Evolutionary conservation across 30 jellyfish, hydroid and myxozoan species (phyloP).

Genomic region (Pseudorhiza aurosa): DNA sequence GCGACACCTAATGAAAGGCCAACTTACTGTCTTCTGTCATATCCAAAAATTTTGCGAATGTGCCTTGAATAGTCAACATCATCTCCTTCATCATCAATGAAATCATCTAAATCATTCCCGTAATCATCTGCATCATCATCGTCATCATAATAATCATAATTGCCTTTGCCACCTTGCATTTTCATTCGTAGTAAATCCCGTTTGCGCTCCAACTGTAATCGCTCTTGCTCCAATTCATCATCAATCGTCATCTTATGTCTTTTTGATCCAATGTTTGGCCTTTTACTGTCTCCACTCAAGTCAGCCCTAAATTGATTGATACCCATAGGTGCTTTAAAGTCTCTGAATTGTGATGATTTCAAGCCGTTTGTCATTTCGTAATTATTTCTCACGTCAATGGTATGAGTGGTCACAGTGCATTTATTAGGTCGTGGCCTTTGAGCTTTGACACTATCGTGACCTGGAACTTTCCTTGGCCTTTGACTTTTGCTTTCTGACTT

Average conservation of each 20-base stretch:
- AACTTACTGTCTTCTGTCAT: slow-evolving; percentile 82
- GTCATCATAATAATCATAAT: slow-evolving; percentile 52
- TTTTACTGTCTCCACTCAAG: not conserved
- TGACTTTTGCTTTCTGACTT: not conserved
- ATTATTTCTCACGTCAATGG: slow-evolving; percentile 21
- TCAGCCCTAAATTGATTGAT: not conserved
- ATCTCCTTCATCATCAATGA: slow-evolving; percentile 85
- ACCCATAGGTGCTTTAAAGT: not conserved
- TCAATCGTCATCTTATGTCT: slow-evolving; percentile 44
- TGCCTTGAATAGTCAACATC: slow-evolving; percentile 73
- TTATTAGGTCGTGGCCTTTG: not conserved
- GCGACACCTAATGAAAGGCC: too few relatives aligned
- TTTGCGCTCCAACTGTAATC: slow-evolving; percentile 68
- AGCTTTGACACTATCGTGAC: not conserved
- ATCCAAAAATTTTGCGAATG: slow-evolving; percentile 83
- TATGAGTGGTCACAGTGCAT: slow-evolving; percentile 22
- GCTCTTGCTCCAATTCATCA: slow-evolving; percentile 81
- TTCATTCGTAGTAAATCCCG: slow-evolving; percentile 67
- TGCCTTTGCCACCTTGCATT: slow-evolving; percentile 38
- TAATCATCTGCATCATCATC: slow-evolving; percentile 70
- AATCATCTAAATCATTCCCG: slow-evolving; percentile 83
- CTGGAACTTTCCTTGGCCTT: not conserved
- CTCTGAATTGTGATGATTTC: not conserved
- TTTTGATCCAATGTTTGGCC: not conserved
- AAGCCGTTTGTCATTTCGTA: not conserved